Conservation (phyloP, 2,888 invertebrate species). For the Neoitamus cyanurus region DNA sequence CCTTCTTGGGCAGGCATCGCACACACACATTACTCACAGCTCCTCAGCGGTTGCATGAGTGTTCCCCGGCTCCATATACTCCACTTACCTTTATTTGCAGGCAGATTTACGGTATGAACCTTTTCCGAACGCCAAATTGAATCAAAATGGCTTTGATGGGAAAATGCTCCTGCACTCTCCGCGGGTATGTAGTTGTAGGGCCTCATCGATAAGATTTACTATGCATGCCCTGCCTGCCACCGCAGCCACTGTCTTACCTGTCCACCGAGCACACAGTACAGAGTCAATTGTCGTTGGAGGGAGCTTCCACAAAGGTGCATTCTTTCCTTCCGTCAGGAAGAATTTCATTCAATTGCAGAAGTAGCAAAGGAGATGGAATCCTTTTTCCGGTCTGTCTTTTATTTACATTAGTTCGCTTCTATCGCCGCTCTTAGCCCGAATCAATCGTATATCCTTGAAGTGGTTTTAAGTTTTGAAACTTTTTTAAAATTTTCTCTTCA, state of each 20-base stretch:
- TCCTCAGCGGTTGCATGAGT: neutral
- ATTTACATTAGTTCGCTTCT: neutral
- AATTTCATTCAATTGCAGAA: neutral
- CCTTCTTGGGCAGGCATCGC: neutral
- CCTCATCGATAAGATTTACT: constrained; percentile 14
- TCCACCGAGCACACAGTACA: neutral
- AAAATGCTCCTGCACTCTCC: neutral
- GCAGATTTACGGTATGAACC: neutral
- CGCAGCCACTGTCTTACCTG: neutral
- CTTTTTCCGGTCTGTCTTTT: neutral
- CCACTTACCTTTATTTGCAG: neutral
- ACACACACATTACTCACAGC: neutral
- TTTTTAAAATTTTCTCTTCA: neutral
- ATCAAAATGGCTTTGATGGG: constrained; percentile 13
- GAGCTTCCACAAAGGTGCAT: neutral
- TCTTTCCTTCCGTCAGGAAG: neutral
- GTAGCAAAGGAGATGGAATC: neutral
- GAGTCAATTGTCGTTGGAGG: neutral
- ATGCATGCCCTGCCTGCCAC: neutral
- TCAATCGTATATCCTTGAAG: neutral
- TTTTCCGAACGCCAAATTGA: constrained; percentile 3
- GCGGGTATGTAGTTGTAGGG: neutral
- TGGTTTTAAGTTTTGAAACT: neutral
- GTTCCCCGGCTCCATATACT: neutral
- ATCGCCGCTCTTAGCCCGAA: neutral